A percentile compares a stretch with the other conserved stretches of the same genome.
Evolutionary conservation across 2,113 vertebrate genomes (phyloP).

Genomic region (Enhydra lutris): DNA sequence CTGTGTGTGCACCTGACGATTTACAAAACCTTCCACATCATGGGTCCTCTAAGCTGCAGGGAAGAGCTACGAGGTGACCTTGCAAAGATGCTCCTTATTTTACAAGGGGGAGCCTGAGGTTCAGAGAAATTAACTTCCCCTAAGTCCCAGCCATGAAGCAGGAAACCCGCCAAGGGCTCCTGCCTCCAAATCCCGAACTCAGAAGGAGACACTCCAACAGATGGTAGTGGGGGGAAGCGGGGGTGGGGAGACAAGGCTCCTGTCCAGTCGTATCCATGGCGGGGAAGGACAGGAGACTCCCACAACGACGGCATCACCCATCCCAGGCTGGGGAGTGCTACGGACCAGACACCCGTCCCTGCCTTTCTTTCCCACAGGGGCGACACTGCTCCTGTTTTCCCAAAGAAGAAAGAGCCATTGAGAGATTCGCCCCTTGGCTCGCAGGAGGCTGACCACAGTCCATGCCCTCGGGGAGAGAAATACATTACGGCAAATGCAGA

Average conservation of each 20-base stretch:
- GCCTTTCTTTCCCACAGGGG: not conserved
- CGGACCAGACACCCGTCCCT: not conserved
- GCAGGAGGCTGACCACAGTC: not conserved
- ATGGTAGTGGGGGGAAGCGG: fast-evolving
- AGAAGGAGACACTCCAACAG: not conserved
- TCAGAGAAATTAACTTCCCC: not conserved
- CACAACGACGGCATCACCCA: not conserved
- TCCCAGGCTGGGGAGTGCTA: not conserved
- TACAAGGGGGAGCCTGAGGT: not conserved
- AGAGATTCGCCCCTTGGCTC: not conserved
- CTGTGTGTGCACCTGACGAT: not conserved
- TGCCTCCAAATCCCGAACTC: not conserved
- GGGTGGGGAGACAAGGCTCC: not conserved
- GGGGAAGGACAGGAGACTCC: not conserved
- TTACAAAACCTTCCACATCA: not conserved
- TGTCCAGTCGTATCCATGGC: not conserved
- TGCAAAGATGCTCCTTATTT: not conserved
- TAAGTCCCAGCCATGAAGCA: not conserved
- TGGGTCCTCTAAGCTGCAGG: not conserved
- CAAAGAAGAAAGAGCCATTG: not conserved
- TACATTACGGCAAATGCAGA: not conserved
- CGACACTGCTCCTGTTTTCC: not conserved
- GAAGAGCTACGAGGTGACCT: not conserved
- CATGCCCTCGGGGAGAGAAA: not conserved
- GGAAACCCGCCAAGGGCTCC: not conserved